Evolutionary conservation across 2,888 invertebrate species (phyloP).

Genomic region (Drosophila tanythrix): DNA sequence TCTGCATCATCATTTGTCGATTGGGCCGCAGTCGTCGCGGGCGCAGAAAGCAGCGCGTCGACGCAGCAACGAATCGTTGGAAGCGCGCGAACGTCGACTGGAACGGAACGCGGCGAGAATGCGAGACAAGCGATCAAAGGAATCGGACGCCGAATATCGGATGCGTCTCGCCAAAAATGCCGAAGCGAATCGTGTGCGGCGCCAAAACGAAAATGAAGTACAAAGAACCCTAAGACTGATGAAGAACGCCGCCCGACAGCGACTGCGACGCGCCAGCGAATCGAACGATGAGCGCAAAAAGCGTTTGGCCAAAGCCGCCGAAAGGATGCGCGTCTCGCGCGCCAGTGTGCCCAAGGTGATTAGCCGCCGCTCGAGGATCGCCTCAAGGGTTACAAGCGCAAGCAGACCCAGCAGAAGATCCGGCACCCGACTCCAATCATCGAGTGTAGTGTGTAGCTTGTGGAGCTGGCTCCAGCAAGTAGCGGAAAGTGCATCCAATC

Average conservation of each 20-base stretch:
- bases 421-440: conserved; percentile 6
- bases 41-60: conserved; percentile 82
- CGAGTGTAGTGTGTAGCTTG: conserved; percentile 20
- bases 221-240: conserved; percentile 85
- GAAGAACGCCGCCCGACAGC: conserved; percentile 85
- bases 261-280: conserved; percentile 84
- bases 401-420: background rate
- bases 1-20: conserved; percentile 80
- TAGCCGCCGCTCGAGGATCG: conserved; percentile 84
- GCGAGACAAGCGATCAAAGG: conserved; percentile 84
- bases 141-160: conserved; percentile 83
- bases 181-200: conserved; percentile 84
- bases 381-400: conserved; percentile 81
- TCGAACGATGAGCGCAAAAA: conserved; percentile 83
- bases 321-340: conserved; percentile 83
- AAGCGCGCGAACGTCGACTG: conserved; percentile 83
- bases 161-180: conserved; percentile 84
- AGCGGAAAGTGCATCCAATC: conserved; percentile 27
- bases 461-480: conserved; percentile 69
- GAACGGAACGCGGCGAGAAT: conserved; percentile 85
- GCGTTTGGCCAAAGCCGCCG: conserved; percentile 84
- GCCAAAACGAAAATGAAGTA: conserved; percentile 85
- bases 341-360: conserved; percentile 84
- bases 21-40: conserved; percentile 70
- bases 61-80: conserved; percentile 85